These are phyloP conservation scores for Anhinga rufa DNA, from an alignment of 2,113 vertebrate species.

Conservation along the genomic window DNA sequence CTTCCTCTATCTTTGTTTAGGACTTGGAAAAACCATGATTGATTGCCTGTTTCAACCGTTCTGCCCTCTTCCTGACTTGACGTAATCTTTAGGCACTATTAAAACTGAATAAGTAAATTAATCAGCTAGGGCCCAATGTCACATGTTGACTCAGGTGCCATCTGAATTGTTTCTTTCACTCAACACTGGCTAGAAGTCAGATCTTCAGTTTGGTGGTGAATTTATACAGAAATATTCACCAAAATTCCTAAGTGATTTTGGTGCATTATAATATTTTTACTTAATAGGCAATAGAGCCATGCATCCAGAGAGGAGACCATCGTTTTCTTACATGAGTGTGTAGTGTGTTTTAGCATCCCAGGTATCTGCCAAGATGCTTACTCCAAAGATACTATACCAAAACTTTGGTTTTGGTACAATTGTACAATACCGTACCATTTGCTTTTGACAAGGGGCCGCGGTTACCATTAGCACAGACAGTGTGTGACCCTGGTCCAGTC, in stretches of 20 bases:
- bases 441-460: neutral
- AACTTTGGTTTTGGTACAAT: neutral
- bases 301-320: neutral
- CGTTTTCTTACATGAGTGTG: neutral
- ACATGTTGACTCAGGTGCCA: neutral
- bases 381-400: conserved; percentile 49
- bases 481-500: neutral
- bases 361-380: neutral
- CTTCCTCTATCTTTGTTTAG: neutral
- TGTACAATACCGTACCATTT: neutral
- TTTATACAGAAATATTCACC: neutral
- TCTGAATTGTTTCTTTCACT: neutral
- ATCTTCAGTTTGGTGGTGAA: neutral
- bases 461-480: neutral
- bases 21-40: neutral
- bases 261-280: neutral
- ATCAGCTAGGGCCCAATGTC: neutral
- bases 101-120: neutral
- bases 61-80: neutral
- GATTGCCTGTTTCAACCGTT: neutral
- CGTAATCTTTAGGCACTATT: neutral
- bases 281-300: neutral
- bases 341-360: conserved; percentile 6
- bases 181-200: neutral
- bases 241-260: neutral